These are phyloP conservation scores for Siniperca chuatsi DNA, from an alignment of 2,113 vertebrate species.

Conservation along the genomic window DNA sequence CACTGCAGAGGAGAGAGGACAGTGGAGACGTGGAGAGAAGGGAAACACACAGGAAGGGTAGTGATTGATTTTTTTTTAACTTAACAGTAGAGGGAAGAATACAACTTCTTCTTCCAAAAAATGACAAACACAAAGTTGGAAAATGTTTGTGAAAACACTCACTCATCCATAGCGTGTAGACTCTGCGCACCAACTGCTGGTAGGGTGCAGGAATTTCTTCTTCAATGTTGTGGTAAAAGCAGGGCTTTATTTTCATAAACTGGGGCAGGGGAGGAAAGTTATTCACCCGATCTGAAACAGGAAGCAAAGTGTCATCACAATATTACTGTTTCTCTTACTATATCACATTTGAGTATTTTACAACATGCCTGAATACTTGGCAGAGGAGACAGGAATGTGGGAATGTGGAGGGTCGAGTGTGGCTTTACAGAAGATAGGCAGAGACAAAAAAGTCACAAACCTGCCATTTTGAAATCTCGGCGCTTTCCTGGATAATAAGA, in stretches of 20 bases:
- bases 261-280: slow-evolving; percentile 94
- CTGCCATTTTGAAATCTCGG: slow-evolving; percentile 69
- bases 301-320: not conserved
- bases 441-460: slow-evolving; percentile 54
- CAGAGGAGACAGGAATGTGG: not conserved
- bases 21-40: too few relatives aligned
- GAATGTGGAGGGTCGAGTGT: not conserved
- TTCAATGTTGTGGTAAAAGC: slow-evolving; percentile 95
- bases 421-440: not conserved
- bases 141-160: slow-evolving; percentile 65
- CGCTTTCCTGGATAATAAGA: slow-evolving; percentile 33
- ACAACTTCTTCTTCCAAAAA: not conserved
- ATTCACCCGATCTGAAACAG: slow-evolving; percentile 87
- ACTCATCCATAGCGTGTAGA: slow-evolving; percentile 96
- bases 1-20: slow-evolving; percentile 80
- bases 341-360: not conserved
- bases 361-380: not conserved
- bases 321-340: not conserved
- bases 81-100: not conserved
- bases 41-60: not conserved
- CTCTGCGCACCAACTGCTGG: slow-evolving; percentile 88
- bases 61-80: not conserved
- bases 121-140: not conserved
- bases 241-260: slow-evolving; percentile 91
- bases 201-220: slow-evolving; percentile 92